Conservation (phyloP, 2,888 invertebrate genomes). For the Cataglyphis albicans region DNA sequence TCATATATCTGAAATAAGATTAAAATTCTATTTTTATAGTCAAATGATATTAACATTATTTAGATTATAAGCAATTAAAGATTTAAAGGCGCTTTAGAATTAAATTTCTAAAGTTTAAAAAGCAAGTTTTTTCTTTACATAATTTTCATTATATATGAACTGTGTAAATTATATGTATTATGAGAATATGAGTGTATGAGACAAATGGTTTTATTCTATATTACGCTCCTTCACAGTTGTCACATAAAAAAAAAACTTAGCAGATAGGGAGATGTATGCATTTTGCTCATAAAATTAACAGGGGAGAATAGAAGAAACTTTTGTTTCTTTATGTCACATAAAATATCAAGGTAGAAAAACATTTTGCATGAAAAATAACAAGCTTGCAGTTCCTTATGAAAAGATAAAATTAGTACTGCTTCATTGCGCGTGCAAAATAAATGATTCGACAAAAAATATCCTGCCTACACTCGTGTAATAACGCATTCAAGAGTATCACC, state of each 20-base stretch:
- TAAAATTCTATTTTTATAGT: background rate
- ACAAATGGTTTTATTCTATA: background rate
- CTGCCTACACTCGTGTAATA: background rate
- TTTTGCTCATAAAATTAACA: constrained; percentile 25
- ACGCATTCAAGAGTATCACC: background rate
- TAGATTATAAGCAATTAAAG: background rate
- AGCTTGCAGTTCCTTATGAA: background rate
- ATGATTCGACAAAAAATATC: background rate
- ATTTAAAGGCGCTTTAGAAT: background rate
- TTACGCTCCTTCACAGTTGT: constrained; percentile 13
- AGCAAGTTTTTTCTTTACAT: background rate
- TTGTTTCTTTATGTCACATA: background rate
- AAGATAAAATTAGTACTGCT: constrained; percentile 7
- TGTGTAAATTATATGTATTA: constrained; percentile 1
- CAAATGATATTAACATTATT: background rate
- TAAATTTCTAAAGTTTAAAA: background rate
- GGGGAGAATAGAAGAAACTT: background rate
- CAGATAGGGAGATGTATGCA: background rate
- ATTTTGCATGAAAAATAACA: background rate
- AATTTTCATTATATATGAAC: background rate
- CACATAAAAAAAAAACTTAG: background rate
- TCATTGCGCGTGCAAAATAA: background rate
- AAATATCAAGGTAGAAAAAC: background rate
- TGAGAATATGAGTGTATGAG: background rate
- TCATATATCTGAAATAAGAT: background rate